phyloP scores from a whole-genome alignment of 2,797 vertebrate species.

The Parauchenoglanis ngamensis region DNA sequence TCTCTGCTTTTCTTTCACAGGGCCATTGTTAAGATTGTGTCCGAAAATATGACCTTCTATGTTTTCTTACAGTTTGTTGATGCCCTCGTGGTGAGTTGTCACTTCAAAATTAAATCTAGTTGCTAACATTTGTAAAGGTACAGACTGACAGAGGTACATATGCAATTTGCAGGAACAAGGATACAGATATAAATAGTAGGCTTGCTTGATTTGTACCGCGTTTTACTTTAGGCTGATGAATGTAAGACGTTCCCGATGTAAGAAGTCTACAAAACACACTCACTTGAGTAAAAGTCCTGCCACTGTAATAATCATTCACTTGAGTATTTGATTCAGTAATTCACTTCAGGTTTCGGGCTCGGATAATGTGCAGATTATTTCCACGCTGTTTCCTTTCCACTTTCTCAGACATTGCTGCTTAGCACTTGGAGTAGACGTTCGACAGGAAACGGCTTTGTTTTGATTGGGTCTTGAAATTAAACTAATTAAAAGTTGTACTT shows the following conservation, averaged over 20 bases:
- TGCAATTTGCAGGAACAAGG: neutral
- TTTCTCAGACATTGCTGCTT: neutral
- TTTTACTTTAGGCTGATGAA: neutral
- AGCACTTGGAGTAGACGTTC: neutral
- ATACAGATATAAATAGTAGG: neutral
- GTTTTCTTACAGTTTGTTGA: conserved; percentile 82
- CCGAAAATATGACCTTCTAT: conserved; percentile 73
- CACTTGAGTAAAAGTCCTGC: neutral
- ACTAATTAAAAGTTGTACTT: no score
- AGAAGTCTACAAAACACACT: neutral
- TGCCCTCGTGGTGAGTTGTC: conserved; percentile 74
- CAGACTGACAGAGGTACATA: neutral
- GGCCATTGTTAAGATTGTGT: conserved; percentile 77
- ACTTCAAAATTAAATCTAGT: neutral
- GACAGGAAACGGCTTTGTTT: neutral
- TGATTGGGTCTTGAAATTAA: neutral
- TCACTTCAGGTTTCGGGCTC: neutral
- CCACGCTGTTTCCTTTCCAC: neutral
- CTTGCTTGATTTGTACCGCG: neutral
- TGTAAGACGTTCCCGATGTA: neutral
- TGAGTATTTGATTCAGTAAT: neutral
- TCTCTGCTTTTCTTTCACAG: conserved; percentile 64
- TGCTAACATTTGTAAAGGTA: neutral
- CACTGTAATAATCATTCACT: neutral
- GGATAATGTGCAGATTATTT: neutral